Evolutionary conservation across 1,140 invertebrate genomes (phyloP).

Genomic region (Ridgeia piscesae): DNA sequence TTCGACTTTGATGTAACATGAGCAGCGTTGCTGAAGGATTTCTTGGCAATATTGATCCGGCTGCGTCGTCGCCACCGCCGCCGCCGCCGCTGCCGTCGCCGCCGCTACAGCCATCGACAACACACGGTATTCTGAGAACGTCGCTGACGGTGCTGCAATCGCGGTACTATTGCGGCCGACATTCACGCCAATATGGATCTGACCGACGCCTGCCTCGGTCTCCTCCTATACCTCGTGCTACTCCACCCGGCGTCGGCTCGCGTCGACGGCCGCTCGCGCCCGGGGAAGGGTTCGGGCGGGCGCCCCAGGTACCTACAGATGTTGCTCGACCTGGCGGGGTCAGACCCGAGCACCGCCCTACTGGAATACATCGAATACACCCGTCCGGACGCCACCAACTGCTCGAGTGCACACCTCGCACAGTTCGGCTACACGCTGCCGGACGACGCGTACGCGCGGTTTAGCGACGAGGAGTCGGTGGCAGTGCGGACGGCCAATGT

Average conservation of each 20-base stretch:
- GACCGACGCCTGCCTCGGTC: neutral
- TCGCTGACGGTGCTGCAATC: neutral
- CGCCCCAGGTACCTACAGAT: neutral
- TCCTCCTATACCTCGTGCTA: neutral
- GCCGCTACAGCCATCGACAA: neutral
- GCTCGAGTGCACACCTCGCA: neutral
- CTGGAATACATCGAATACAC: neutral
- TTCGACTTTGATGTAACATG: neutral
- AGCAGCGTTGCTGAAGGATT: neutral
- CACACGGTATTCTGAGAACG: neutral
- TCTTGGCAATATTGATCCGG: constrained; percentile 4
- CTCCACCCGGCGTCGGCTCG: neutral
- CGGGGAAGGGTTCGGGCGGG: neutral
- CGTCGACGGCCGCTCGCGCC: too few species aligned
- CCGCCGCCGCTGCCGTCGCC: too few species aligned
- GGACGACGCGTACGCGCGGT: neutral
- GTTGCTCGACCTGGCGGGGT: neutral
- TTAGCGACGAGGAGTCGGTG: neutral
- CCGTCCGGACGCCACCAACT: neutral
- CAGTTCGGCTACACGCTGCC: neutral
- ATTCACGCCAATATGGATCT: neutral
- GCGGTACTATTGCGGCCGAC: neutral
- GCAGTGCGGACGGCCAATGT: constrained; percentile 14
- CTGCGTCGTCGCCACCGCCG: too few species aligned
- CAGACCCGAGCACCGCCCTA: neutral